Conservation (phyloP, 1,140 invertebrate species). For the Macrosteles quadrilineatus region DNA sequence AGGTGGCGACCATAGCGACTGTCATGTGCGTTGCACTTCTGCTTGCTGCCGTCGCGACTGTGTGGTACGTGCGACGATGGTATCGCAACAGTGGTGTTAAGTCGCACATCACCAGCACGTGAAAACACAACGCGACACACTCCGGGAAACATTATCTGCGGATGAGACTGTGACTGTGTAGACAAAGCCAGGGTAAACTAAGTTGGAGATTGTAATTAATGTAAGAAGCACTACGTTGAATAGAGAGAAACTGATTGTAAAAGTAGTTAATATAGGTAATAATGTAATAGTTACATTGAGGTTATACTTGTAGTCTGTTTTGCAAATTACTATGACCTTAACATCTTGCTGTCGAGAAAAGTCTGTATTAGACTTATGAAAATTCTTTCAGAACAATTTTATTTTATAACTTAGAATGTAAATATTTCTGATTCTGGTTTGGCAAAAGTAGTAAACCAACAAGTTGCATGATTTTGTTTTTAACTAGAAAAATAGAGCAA, state of each 20-base stretch:
- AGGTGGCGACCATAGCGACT: slow-evolving; percentile 61
- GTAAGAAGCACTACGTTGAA: background rate
- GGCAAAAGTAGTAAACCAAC: too few species aligned
- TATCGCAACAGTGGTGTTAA: slow-evolving; percentile 40
- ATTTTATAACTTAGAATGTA: too few species aligned
- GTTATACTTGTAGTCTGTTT: background rate
- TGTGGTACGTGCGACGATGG: slow-evolving; percentile 60
- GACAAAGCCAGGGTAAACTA: background rate
- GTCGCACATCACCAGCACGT: background rate
- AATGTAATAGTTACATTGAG: background rate
- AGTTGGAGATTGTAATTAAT: background rate
- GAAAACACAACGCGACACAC: background rate
- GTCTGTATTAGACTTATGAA: too few species aligned
- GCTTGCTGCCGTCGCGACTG: slow-evolving; percentile 55
- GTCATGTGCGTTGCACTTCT: slow-evolving; percentile 59
- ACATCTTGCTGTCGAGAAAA: too few species aligned
- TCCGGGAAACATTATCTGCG: too few species aligned
- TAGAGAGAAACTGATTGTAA: background rate
- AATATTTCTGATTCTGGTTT: too few species aligned
- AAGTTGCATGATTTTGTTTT: too few species aligned
- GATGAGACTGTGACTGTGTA: background rate
- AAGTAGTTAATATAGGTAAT: background rate
- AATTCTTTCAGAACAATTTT: too few species aligned
- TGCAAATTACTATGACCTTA: too few species aligned
- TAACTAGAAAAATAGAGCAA: too few species aligned